Evolutionary conservation across 1,140 invertebrate species (phyloP), one percentile per base, ranked within the genome.

Genomic region (Euschistus heros): DNA sequence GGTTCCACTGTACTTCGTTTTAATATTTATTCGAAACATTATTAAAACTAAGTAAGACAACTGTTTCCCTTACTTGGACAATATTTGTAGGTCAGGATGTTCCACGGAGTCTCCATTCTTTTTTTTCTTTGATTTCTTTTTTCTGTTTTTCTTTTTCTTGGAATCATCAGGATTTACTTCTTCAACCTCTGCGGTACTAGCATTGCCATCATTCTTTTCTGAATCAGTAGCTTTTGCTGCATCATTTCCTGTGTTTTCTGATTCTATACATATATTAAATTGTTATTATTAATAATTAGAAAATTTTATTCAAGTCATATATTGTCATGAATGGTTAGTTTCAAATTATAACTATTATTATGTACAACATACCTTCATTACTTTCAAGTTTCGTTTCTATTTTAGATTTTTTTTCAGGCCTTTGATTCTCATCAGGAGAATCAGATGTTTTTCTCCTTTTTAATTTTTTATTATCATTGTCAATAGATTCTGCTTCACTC

Each of bases 101-200:
- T 70, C 72, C 52, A 75, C 73, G 8, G 68, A 68, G 68, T 78
- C 79, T 68, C 72, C 77, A 68, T 74, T 80, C 72, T 75, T 77
- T 71, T 77, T 80, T 70, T 74, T 78, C n/a, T 64, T 69, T 64
- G 71, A 72, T 62, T 64, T 76, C 70, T 54, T 77, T 71, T 68
- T 77, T 75, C 63, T 70, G 22, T 22, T 69, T 37, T 42, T 68
- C 57, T 67, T 69, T 63, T 55, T 67, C 47, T 61, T 69, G 89
- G 73, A 42, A 8, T 65, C 64, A 18, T 54, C 64, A 33, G 26
- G 7, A 14, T 27, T 50, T 54, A 13, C 54, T 33, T 47, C 46
- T n/a, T 54, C 46, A 10, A 5, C 3, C 17, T 50, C 47, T 6
- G 17, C 5, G 13, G 8, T 37, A 13, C 10, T 37, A 1, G 33